Conservation (phyloP, 2,888 invertebrate genomes). For the Limnephilus auricula region DNA sequence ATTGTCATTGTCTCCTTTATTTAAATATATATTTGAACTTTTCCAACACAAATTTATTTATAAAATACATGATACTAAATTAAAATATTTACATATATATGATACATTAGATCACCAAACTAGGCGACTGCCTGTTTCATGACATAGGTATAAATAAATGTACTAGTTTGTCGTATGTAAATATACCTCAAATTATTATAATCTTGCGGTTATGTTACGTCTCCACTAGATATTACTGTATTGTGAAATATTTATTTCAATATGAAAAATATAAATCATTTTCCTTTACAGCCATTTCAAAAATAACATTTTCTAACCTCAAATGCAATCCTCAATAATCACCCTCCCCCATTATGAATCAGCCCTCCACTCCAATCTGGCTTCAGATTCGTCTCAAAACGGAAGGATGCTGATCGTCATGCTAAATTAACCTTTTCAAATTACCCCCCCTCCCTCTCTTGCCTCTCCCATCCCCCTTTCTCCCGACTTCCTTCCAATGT, state of each 20-base stretch:
- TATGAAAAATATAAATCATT: neutral
- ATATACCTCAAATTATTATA: no score
- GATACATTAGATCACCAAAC: no score
- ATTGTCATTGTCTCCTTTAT: no score
- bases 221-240: no score
- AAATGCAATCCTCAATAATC: conserved; percentile 20
- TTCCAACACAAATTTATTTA: no score
- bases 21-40: no score
- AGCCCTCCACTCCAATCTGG: conserved; percentile 41
- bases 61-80: no score
- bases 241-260: neutral
- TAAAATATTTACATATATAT: no score
- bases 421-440: conserved; percentile 62
- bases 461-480: neutral
- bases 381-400: conserved; percentile 58
- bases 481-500: conserved; percentile 22
- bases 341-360: conserved; percentile 25
- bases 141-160: no score
- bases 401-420: conserved; percentile 59
- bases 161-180: no score
- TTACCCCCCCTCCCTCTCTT: conserved; percentile 6
- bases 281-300: neutral
- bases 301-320: neutral
- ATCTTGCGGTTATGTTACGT: no score
- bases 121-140: no score